Evolutionary conservation across 2,797 vertebrate genomes (phyloP), one percentile per base, ranked within the genome.

Genomic region (Xiphophorus birchmanni): DNA sequence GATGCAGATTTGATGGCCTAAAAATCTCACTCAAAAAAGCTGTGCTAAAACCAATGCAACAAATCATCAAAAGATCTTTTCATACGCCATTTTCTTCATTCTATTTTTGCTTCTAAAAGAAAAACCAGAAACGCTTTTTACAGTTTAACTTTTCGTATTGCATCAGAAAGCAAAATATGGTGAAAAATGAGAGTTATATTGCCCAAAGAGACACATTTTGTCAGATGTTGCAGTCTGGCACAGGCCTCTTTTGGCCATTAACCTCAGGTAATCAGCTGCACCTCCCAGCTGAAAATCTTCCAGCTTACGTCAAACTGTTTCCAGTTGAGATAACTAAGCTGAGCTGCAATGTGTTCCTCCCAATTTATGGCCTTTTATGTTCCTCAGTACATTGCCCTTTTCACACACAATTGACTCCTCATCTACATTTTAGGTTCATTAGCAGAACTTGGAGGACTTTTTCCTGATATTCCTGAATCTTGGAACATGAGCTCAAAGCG

Each of bases 381-480:
- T 92, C 80, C 81, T 80, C 87, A 89, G 88, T 81, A 84, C 90
- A 81, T 92, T 91, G 87, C 85, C 85, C 88, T 92, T 92, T 92
- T 93, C 92, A 94, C 93, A 93, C 89, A 5, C 87, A 91, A 94
- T 95, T 95, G 94, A 90, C 90, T 91, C 87, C 89, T 92, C 92
- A 83, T 90, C 89, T 94, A 92, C 81, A 89, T 95, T 95, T 94
- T 90, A 88, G 89, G 86, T 87, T 93, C 94, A 94, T 95, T 94
- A 94, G 87, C 73, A 84, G 45, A 88, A 87, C 90, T 89, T 89
- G 73, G 82, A 83, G 88, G 73, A 76, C 89, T 75, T 84, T 89
- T 86, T 45, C 47, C 65, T 48, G 26, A 45, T 48, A 48, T 60
- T 60, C 42, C 40, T 73, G 44, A 74, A 77, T 63, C 87, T 74